Conservation (phyloP, 2,888 invertebrate species). For the Rhingia campestris region DNA sequence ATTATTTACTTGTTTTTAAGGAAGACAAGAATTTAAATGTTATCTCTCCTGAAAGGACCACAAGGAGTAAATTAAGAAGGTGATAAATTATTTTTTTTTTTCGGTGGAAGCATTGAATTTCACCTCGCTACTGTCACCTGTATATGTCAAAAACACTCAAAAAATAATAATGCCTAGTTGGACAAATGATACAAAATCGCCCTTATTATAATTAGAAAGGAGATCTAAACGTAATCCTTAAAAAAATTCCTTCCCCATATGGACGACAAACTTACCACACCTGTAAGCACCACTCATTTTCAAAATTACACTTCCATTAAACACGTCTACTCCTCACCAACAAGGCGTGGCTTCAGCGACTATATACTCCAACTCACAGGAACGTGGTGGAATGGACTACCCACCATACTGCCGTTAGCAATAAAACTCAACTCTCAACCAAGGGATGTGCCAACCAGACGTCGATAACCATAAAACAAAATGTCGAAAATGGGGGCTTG, state of each 20-base stretch:
- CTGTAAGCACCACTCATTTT: constrained; percentile 24
- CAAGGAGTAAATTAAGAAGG: neutral
- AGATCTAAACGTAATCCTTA: neutral
- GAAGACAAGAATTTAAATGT: neutral
- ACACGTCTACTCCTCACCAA: constrained; percentile 1
- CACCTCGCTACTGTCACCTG: constrained; percentile 20
- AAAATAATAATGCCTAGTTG: too few species aligned
- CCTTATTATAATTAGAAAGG: too few species aligned
- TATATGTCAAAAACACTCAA: neutral
- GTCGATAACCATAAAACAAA: constrained; percentile 72
- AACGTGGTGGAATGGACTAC: constrained; percentile 64
- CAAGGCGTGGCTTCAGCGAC: constrained; percentile 51
- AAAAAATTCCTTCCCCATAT: neutral
- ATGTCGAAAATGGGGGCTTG: constrained; percentile 67
- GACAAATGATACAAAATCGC: neutral
- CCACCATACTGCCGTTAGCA: constrained; percentile 10
- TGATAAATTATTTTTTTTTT: neutral
- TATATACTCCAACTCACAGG: constrained; percentile 43
- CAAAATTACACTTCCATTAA: constrained; percentile 2
- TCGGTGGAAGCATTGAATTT: neutral
- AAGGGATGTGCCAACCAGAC: constrained; percentile 68
- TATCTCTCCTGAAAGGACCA: neutral
- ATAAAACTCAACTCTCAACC: constrained; percentile 47
- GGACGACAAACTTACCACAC: constrained; percentile 30
- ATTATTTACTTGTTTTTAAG: constrained; percentile 10